Base-by-base conservation (phyloP, 2,113 vertebrate species). In the Ciconia boyciana region DNA sequence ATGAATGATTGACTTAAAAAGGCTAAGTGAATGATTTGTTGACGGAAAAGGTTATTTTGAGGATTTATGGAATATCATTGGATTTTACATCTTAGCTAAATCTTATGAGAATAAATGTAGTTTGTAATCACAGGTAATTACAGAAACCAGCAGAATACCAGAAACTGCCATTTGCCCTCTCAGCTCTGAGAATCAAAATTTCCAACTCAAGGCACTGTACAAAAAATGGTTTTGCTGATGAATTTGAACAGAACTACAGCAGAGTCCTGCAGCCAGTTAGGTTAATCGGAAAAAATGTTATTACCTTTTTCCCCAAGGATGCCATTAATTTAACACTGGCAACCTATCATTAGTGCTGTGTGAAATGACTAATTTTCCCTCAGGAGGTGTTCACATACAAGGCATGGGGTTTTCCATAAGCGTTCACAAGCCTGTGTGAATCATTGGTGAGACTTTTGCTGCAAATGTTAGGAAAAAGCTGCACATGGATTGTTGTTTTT, bases 261-360 rank as follows among this genome's bases (percentile, higher is more conserved):
- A 74, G 90, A 96, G 85, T 96, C 94, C 95, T 94, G 92, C 93
- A 97, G 95, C 96, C 88, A 90, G 92, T 94, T 96, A 93, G 92
- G 89, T 94, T 97, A 97, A 97, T 95, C 96, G 86, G 93, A 95
- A 96, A 97, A 98, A 97, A 97, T 97, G 94, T 96, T 97, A 97
- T 96, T 97, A 95, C 95, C 52, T 97, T 93, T 92, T 70, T 89
- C 94, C 96, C 96, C 75, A 87, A 95, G 95, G 96, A 96, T 94
- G 66, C 65, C 86, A 97, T 97, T 97, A 92, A 96, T 97, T 96
- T 93, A 93, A 84, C 71, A 43, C 49, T 71, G 81, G 86, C 86
- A 97, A 96, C 83, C 81, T 80, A 90, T 93, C 96, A 94, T 97
- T 98, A 95, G 83, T 77, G 83, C 87, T 64, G 52, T 85, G 76